These are phyloP conservation scores for Paratrypauchen microcephalus DNA, from an alignment of 2,797 vertebrate genomes.

Conservation along the genomic window DNA sequence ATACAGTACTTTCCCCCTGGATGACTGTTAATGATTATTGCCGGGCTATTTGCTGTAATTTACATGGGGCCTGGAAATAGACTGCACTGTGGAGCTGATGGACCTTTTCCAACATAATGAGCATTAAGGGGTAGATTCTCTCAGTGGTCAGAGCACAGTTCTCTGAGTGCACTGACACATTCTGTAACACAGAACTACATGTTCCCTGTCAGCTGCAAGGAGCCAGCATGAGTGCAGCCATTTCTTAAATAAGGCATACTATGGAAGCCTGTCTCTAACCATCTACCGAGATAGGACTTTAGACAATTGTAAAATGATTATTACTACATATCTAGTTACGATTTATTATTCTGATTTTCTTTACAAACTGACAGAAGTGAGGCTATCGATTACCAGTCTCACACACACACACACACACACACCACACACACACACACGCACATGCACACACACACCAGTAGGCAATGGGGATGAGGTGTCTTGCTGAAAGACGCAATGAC, in stretches of 20 bases:
- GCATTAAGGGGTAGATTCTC: constrained; percentile 52
- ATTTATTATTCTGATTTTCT: no score
- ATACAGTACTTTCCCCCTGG: constrained; percentile 41
- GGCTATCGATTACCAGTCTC: no score
- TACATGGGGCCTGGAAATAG: constrained; percentile 53
- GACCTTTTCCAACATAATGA: constrained; percentile 54
- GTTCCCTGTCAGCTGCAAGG: constrained; percentile 34
- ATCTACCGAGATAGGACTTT: not conserved
- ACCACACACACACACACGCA: no score
- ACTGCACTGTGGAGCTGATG: constrained; percentile 48
- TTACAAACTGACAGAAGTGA: no score
- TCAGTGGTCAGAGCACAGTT: constrained; percentile 13
- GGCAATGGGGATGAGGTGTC: no score
- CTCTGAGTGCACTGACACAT: constrained; percentile 36
- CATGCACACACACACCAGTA: no score
- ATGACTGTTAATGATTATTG: constrained; percentile 59
- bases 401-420: no score
- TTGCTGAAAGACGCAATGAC: no score
- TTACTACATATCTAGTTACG: no score
- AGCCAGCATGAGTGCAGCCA: constrained; percentile 28
- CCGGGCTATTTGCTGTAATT: constrained; percentile 51
- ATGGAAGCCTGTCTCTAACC: not conserved
- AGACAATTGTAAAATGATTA: no score
- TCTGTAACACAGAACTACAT: constrained; percentile 25
- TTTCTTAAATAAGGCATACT: constrained; percentile 19